Percentiles rank a stretch among this genome's conserved stretches.
Evolutionary conservation across 2,888 invertebrate species (phyloP).

Genomic region (Pristionchus entomophagus): DNA sequence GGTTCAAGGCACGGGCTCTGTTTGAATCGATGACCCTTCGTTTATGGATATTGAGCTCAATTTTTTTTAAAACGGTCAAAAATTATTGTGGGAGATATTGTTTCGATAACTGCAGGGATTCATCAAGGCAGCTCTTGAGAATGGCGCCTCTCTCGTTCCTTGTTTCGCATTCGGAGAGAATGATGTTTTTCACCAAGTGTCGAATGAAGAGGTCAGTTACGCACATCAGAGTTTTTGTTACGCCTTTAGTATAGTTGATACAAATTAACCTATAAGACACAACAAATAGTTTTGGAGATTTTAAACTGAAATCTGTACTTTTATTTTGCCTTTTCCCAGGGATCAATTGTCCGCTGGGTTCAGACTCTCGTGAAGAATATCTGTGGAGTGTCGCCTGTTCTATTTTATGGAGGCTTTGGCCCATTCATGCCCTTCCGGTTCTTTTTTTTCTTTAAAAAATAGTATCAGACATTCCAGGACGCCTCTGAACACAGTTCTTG

Average conservation of each 20-base stretch:
- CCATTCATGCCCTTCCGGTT: slow-evolving; percentile 83
- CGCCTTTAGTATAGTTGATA: too few relatives aligned
- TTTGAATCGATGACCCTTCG: too few relatives aligned
- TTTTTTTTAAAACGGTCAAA: too few relatives aligned
- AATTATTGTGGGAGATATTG: too few relatives aligned
- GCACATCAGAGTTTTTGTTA: too few relatives aligned
- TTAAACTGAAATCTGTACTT: too few relatives aligned
- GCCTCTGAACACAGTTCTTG: slow-evolving; percentile 65
- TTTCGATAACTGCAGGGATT: too few relatives aligned
- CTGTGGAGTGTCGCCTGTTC: slow-evolving; percentile 77
- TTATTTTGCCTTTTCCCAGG: slow-evolving; percentile 45
- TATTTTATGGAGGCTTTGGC: slow-evolving; percentile 83
- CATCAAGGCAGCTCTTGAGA: slow-evolving; percentile 62
- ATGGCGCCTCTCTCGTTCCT: slow-evolving; percentile 76
- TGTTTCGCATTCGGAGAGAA: slow-evolving; percentile 78
- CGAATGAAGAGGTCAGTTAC: slow-evolving; percentile 32
- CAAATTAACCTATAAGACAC: too few relatives aligned
- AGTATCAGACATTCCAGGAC: slow-evolving; percentile 52
- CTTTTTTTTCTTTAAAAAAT: neutral
- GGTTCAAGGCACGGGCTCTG: too few relatives aligned
- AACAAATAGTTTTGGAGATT: too few relatives aligned
- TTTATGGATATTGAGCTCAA: too few relatives aligned
- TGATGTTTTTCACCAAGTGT: slow-evolving; percentile 73
- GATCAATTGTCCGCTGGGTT: slow-evolving; percentile 59
- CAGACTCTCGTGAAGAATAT: slow-evolving; percentile 70